Base-by-base conservation (phyloP, 2,113 vertebrate species). In the Albula glossodonta region DNA sequence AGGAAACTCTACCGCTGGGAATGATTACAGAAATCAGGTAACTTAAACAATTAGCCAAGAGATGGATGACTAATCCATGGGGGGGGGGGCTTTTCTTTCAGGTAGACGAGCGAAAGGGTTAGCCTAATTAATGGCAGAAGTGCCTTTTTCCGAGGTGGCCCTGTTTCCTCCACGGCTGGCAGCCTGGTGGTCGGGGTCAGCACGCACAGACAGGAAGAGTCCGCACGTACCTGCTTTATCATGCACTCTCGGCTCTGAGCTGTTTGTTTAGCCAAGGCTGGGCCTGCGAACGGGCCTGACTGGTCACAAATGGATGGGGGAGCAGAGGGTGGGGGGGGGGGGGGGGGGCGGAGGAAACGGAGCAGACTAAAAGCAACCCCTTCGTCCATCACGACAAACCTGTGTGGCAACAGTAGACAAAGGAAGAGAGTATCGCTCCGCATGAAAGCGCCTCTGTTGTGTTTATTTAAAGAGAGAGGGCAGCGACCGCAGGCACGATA, bases 391-490 rank as follows among this genome's bases (percentile, higher is more conserved):
- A 74, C 3, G 78, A 41, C 5, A 19, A 50, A 48, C 48, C 13
- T 50, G 78, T 79, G 78, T 48, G 78, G 31, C 31, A 41, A 41
- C 31, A 41, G 78, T 49, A 50, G 78, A 79, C 50, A 79, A 48
- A 15, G 78, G 78, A 79, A 48, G 78, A 79, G 78, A 48, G 25
- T 50, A 79, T 48, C 50, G 11, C 19, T 41, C 25, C n/a, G n/a
- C 31, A 41, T 89, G 90, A 89, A 90, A 88, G 77, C 51, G 85
- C 31, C 85, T 88, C 86, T 90, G 92, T 63, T 88, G 91, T 91
- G 93, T 94, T 95, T 95, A 94, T 94, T 95, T 94, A 93, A 91
- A 91, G 91, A 93, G 92, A 86, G 83, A 89, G 87, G 91, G 87
- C 84, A 85, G 87, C 57, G 88, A 89, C 90, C 85, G 70, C 89